phyloP scores from a whole-genome alignment of 2,113 vertebrate genomes.

The Menidia beryllina region DNA sequence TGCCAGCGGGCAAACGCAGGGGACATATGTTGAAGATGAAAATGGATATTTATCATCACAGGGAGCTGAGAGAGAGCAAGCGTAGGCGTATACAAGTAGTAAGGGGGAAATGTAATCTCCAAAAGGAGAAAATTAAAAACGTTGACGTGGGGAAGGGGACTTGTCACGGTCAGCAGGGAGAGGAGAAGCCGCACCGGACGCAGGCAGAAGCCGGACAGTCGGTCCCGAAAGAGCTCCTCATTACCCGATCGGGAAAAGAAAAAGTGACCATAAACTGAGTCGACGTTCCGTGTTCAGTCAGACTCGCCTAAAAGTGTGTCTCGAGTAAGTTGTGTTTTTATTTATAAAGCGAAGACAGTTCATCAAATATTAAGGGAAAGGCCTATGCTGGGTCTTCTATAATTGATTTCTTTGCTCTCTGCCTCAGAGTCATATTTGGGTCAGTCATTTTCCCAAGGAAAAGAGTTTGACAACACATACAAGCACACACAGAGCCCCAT shows the following conservation, averaged over 20 bases:
- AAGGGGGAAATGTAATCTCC: constrained; percentile 31
- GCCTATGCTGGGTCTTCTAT: constrained; percentile 64
- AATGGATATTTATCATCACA: constrained; percentile 79
- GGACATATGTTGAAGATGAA: constrained; percentile 77
- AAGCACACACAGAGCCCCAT: constrained; percentile 6
- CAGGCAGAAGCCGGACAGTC: constrained; percentile 4
- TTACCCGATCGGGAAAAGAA: neutral
- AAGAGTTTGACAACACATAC: constrained; percentile 26
- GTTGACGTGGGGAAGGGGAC: neutral
- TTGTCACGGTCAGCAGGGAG: neutral
- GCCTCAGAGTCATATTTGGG: constrained; percentile 69
- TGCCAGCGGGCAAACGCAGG: constrained; percentile 66
- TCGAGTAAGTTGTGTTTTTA: constrained; percentile 53
- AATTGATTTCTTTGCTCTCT: constrained; percentile 72
- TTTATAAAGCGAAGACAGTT: constrained; percentile 58
- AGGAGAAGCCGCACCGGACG: neutral
- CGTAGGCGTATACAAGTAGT: constrained; percentile 42
- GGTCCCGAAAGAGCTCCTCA: constrained; percentile 14
- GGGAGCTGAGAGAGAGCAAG: constrained; percentile 50
- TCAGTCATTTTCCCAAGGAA: constrained; percentile 64
- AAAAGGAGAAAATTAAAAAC: constrained; percentile 52
- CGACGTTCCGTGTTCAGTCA: constrained; percentile 10
- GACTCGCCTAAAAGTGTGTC: constrained; percentile 44
- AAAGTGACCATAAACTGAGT: constrained; percentile 7
- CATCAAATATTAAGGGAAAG: constrained; percentile 68